Percentiles rank a stretch among this genome's conserved stretches.
These are phyloP conservation scores for Eunapius fragilis DNA, from an alignment of 37 sponge, comb jelly and placozoan species.

Conservation along the genomic window DNA sequence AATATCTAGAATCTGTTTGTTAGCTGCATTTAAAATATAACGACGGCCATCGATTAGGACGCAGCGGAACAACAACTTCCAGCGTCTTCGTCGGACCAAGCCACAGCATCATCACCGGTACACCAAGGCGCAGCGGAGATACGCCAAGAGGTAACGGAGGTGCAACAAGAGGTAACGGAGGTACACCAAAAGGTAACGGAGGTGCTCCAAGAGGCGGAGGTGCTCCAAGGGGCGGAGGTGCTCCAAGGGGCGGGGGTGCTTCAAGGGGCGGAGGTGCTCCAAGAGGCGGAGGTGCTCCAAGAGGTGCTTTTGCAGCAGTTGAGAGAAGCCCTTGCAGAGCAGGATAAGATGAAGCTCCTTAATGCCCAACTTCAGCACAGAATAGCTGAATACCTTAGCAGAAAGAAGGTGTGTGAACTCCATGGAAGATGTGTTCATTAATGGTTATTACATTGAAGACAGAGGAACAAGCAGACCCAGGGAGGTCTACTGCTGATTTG, in stretches of 20 bases:
- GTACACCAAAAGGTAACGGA: constrained; percentile 3
- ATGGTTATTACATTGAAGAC: constrained; percentile 35
- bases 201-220: constrained; percentile 39
- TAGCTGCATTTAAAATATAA: too few relatives aligned
- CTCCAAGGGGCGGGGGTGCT: not conserved
- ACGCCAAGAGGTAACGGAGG: too few relatives aligned
- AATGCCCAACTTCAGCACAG: constrained; percentile 82
- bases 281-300: constrained; percentile 22
- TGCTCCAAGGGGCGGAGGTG: too few relatives aligned
- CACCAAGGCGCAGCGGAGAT: too few relatives aligned
- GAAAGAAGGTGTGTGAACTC: constrained; percentile 59
- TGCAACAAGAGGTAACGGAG: not conserved
- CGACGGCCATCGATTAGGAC: too few relatives aligned
- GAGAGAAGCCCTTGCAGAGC: constrained; percentile 54
- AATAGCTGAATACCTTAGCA: constrained; percentile 85
- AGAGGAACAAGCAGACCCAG: constrained; percentile 84
- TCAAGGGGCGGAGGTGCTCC: constrained; percentile 22
- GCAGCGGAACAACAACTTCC: not conserved
- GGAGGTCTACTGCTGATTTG: constrained; percentile 83
- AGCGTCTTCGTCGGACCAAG: not conserved
- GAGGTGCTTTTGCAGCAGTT: constrained; percentile 39
- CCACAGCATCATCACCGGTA: not conserved
- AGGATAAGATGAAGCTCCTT: constrained; percentile 52
- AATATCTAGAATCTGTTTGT: too few relatives aligned
- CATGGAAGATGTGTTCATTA: not conserved